Percentiles rank a stretch among this genome's conserved stretches.
Conservation (phyloP, 2,113 vertebrate genomes). For the Indicator indicator region DNA sequence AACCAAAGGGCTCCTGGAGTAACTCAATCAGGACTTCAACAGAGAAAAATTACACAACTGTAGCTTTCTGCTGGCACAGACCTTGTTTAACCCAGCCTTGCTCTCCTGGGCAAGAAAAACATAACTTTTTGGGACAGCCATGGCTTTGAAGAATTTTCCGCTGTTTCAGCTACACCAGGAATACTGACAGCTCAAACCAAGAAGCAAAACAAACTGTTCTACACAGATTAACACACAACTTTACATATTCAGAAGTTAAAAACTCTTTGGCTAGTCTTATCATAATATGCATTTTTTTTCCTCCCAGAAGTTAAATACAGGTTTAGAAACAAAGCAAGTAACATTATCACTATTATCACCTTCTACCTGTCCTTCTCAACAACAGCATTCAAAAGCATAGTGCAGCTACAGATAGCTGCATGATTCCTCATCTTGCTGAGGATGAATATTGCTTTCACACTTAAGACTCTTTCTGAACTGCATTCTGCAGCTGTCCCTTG, state of each 20-base stretch:
- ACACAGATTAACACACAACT: background rate
- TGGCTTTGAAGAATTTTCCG: conserved; percentile 16
- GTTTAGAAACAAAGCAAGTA: background rate
- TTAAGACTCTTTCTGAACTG: background rate
- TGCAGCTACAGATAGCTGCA: background rate
- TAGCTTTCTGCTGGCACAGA: conserved; percentile 54
- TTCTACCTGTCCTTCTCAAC: background rate
- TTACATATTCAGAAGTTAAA: background rate
- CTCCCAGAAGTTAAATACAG: background rate
- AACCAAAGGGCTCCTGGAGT: conserved; percentile 29
- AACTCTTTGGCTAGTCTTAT: background rate
- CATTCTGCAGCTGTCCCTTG: background rate
- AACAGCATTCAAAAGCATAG: background rate
- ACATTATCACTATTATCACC: background rate
- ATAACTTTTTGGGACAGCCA: background rate
- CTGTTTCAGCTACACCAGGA: background rate
- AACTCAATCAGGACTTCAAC: conserved; percentile 13
- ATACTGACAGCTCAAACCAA: conserved; percentile 23
- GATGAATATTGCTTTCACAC: background rate
- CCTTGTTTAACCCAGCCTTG: conserved; percentile 7
- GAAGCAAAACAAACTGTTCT: conserved; percentile 8
- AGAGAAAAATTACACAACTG: conserved; percentile 50
- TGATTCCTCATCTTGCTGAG: background rate
- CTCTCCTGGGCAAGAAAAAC: background rate
- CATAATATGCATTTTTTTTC: accelerated